A percentile compares a stretch with the other conserved stretches of the same genome.
These are phyloP conservation scores for Drosophila nannoptera DNA, from an alignment of 1,140 invertebrate species.

Conservation along the genomic window DNA sequence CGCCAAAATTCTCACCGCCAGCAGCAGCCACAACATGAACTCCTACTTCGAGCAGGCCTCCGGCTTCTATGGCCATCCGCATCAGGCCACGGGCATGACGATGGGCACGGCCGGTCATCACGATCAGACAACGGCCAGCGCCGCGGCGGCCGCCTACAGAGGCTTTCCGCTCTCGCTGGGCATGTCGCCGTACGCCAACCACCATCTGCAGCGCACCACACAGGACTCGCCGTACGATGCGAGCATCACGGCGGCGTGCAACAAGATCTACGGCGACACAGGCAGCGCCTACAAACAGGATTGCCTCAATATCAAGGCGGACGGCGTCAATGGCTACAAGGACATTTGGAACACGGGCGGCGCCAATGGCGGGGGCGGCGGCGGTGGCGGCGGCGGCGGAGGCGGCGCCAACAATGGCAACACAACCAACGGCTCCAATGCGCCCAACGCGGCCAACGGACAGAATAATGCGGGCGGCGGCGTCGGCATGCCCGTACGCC, in stretches of 20 bases:
- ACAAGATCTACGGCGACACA: slow-evolving; percentile 80
- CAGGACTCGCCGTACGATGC: slow-evolving; percentile 94
- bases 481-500: slow-evolving; percentile 83
- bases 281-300: slow-evolving; percentile 78
- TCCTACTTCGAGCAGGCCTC: slow-evolving; percentile 94
- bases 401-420: slow-evolving; percentile 64
- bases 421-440: slow-evolving; percentile 71
- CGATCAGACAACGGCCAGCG: slow-evolving; percentile 82
- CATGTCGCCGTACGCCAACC: slow-evolving; percentile 91
- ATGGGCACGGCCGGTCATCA: slow-evolving; percentile 85
- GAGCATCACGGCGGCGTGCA: slow-evolving; percentile 91
- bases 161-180: slow-evolving; percentile 90
- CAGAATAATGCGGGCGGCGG: slow-evolving; percentile 81
- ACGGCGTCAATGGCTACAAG: slow-evolving; percentile 82
- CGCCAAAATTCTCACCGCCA: slow-evolving; percentile 79
- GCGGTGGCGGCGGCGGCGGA: slow-evolving; percentile 59
- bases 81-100: slow-evolving; percentile 83
- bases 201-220: slow-evolving; percentile 88
- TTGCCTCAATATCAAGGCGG: slow-evolving; percentile 81
- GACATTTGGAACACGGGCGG: slow-evolving; percentile 83
- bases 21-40: slow-evolving; percentile 85
- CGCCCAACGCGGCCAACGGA: slow-evolving; percentile 80
- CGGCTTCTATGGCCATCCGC: slow-evolving; percentile 94
- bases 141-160: slow-evolving; percentile 86
- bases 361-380: slow-evolving; percentile 79